phyloP scores from a whole-genome alignment of 1,140 invertebrate genomes.

The Aphis gossypii region DNA sequence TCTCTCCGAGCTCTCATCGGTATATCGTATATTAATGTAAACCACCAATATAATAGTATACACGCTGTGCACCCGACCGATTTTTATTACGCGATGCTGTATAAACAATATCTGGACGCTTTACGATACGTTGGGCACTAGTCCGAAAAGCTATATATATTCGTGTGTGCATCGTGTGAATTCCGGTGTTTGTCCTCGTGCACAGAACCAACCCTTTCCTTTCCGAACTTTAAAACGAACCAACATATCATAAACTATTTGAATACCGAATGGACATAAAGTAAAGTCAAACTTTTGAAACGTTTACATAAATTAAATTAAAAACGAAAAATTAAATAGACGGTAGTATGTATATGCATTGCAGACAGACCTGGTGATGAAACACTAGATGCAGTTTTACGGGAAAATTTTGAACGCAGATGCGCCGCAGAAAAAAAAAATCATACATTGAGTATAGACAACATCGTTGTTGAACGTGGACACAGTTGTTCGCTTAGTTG shows the following conservation, averaged over 20 bases:
- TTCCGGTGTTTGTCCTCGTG: background rate
- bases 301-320: background rate
- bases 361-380: background rate
- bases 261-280: background rate
- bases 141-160: background rate
- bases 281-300: background rate
- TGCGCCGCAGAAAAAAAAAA: background rate
- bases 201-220: background rate
- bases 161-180: background rate
- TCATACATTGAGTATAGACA: background rate
- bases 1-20: background rate
- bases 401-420: background rate
- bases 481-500: background rate
- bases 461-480: background rate
- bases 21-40: background rate
- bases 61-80: background rate
- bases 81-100: background rate
- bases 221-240: background rate
- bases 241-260: background rate
- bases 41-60: background rate
- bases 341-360: accelerated
- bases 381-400: background rate
- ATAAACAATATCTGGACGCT: background rate
- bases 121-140: background rate
- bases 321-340: background rate